A percentile compares a stretch with the other conserved stretches of the same genome.
Conservation (phyloP, 2,797 vertebrate species). For the Gallirallus australis region DNA sequence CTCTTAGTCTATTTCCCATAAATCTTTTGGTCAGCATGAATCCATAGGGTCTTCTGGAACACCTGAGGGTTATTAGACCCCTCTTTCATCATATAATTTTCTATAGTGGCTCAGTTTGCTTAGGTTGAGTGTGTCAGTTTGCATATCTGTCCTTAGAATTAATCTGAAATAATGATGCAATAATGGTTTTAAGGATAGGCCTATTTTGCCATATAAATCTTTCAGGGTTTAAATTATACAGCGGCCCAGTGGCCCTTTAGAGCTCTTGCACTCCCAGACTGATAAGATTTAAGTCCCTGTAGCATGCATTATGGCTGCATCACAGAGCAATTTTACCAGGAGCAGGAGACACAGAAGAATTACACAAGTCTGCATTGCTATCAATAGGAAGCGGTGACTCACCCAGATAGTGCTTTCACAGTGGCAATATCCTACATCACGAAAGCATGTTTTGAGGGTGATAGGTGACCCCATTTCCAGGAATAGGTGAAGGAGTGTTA, state of each 20-base stretch:
- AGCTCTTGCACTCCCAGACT: conserved; percentile 23
- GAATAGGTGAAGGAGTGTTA: not conserved
- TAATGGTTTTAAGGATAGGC: not conserved
- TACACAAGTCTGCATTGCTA: conserved; percentile 18
- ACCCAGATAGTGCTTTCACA: conserved; percentile 16
- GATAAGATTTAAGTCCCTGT: conserved; percentile 40
- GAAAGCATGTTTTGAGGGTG: conserved; percentile 10
- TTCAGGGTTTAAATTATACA: conserved; percentile 55
- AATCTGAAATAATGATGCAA: conserved; percentile 25
- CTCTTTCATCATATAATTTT: not conserved
- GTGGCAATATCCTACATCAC: conserved; percentile 30
- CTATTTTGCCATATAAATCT: conserved; percentile 34
- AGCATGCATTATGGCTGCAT: conserved; percentile 21
- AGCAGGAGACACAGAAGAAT: conserved; percentile 31
- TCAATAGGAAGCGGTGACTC: conserved; percentile 59
- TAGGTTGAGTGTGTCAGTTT: not conserved
- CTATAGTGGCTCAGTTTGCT: not conserved
- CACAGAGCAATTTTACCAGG: conserved; percentile 27
- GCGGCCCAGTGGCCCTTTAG: conserved; percentile 30
- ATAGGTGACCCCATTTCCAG: conserved; percentile 29
- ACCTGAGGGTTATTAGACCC: not conserved
- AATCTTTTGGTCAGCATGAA: not conserved
- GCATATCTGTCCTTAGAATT: conserved; percentile 1
- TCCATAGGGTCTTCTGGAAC: not conserved
- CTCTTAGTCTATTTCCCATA: not conserved